Evolutionary conservation across 2,113 vertebrate genomes (phyloP).

Genomic region (Coturnix japonica): DNA sequence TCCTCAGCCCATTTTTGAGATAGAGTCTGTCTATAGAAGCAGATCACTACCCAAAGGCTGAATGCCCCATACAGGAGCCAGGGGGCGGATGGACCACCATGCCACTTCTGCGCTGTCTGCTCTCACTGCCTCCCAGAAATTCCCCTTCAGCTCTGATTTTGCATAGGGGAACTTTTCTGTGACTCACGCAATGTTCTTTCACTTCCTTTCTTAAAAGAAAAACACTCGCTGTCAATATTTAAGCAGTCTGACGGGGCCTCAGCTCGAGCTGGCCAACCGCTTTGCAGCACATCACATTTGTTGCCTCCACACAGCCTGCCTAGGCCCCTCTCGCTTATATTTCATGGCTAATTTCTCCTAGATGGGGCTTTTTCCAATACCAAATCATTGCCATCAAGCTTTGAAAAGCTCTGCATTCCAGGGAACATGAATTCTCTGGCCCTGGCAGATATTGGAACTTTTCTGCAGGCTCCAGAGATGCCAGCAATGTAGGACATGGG

Average conservation of each 20-base stretch:
- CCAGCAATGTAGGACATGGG: not conserved
- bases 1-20: not conserved
- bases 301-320: not conserved
- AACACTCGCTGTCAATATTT: not conserved
- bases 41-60: not conserved
- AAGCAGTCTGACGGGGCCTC: not conserved
- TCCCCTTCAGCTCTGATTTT: not conserved
- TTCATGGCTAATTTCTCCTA: not conserved
- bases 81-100: fast-evolving
- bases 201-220: not conserved
- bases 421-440: not conserved
- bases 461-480: not conserved
- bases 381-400: fast-evolving
- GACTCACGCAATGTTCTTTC: not conserved
- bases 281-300: not conserved
- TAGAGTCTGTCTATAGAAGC: not conserved
- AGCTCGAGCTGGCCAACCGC: not conserved
- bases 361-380: not conserved
- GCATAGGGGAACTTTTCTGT: not conserved
- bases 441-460: not conserved
- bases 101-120: not conserved
- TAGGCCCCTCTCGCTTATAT: not conserved
- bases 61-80: fast-evolving
- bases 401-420: not conserved
- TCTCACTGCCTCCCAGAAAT: not conserved